Conservation (phyloP, 1,140 invertebrate species). For the Saccostrea echinata region DNA sequence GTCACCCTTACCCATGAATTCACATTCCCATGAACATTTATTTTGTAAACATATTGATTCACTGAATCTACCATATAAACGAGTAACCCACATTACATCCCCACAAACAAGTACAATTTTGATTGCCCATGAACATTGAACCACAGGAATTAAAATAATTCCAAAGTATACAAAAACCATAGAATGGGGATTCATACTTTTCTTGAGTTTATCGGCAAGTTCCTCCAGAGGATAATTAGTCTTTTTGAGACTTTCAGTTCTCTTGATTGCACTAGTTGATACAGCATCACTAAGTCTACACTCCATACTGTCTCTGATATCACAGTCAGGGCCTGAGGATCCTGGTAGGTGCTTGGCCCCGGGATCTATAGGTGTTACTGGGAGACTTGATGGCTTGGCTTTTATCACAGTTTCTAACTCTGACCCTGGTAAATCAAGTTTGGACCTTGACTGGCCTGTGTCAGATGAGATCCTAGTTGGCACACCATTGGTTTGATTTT, state of each 20-base stretch:
- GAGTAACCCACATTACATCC: no score
- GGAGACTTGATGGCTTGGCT: conserved; percentile 10
- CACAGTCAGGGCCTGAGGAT: background rate
- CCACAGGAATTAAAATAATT: no score
- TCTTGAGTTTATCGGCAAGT: conserved; percentile 15
- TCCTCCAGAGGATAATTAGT: background rate
- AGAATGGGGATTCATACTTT: background rate
- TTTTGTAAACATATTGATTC: no score
- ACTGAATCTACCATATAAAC: no score
- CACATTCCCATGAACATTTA: no score
- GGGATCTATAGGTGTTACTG: background rate
- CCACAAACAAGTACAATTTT: no score
- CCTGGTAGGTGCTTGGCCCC: background rate
- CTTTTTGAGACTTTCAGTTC: conserved; percentile 11
- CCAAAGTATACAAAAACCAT: no score
- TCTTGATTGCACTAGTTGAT: conserved; percentile 14
- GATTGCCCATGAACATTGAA: no score
- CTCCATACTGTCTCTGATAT: background rate
- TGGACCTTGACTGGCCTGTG: background rate
- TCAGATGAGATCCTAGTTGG: background rate
- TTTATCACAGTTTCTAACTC: background rate
- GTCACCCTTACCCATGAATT: no score
- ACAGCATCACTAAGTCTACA: background rate
- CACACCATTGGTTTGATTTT: conserved; percentile 2
- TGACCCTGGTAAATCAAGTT: background rate